Evolutionary conservation across 1,140 invertebrate genomes (phyloP).

Genomic region (Cyclargus thomasi): DNA sequence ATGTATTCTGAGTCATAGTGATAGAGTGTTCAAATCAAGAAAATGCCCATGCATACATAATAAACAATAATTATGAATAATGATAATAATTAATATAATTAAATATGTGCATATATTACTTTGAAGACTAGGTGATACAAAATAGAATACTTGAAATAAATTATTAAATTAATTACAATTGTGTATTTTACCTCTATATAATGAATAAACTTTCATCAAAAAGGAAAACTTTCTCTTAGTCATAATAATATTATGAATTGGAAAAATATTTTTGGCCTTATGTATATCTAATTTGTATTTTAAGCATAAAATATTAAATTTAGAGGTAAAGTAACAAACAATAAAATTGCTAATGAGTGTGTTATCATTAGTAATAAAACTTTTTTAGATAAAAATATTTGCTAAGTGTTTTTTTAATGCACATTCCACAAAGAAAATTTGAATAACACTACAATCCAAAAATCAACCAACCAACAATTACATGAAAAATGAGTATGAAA

Average conservation of each 20-base stretch:
- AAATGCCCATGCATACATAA: too few species aligned
- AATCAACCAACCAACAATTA: too few species aligned
- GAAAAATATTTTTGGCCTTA: not conserved
- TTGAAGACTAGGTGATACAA: slow-evolving; percentile 1
- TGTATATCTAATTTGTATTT: not conserved
- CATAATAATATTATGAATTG: not conserved
- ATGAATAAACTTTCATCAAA: not conserved
- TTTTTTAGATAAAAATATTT: too few species aligned
- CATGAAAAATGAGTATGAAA: too few species aligned
- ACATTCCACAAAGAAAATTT: too few species aligned
- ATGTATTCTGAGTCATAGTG: not conserved
- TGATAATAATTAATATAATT: not conserved
- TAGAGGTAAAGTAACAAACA: not conserved
- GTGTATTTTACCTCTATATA: not conserved
- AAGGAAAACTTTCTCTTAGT: not conserved
- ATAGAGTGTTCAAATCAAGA: not conserved
- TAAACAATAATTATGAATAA: not conserved
- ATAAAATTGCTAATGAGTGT: too few species aligned
- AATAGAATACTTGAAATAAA: not conserved
- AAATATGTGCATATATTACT: not conserved
- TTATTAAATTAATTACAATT: not conserved
- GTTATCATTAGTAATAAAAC: too few species aligned
- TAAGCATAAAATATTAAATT: not conserved
- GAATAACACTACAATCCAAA: too few species aligned
- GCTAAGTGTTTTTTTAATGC: too few species aligned